Evolutionary conservation across 2,888 invertebrate species (phyloP).

Genomic region (Nipponacmea schrenckii): DNA sequence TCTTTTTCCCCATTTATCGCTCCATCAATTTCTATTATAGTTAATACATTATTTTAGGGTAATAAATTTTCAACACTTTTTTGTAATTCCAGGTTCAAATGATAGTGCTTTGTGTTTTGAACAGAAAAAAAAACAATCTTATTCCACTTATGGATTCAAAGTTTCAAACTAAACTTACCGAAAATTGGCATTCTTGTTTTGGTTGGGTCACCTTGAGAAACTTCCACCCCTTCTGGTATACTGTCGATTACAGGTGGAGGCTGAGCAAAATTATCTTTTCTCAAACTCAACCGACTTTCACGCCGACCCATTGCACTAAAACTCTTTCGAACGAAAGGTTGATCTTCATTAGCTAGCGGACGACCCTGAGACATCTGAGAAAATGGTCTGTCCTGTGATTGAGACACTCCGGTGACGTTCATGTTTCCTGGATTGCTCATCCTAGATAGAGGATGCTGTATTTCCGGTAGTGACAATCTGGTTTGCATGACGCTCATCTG

Average conservation of each 20-base stretch:
- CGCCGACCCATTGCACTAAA: constrained; percentile 44
- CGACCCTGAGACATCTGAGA: constrained; percentile 47
- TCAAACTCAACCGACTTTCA: constrained; percentile 37
- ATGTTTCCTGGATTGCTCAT: constrained; percentile 57
- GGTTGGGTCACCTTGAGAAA: constrained; percentile 57
- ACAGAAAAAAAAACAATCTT: no score
- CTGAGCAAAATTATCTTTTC: constrained; percentile 25
- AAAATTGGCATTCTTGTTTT: constrained; percentile 64
- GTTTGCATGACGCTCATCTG: constrained; percentile 39
- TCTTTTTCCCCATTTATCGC: no score
- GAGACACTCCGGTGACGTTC: constrained; percentile 59
- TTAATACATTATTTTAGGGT: no score
- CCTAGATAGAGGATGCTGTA: constrained; percentile 63
- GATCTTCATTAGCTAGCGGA: constrained; percentile 54
- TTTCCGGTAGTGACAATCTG: constrained; percentile 53
- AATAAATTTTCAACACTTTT: no score
- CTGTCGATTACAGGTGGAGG: constrained; percentile 36
- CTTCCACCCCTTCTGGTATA: constrained; percentile 65
- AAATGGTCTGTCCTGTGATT: constrained; percentile 48
- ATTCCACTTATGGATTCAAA: no score
- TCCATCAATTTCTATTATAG: no score
- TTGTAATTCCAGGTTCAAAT: no score
- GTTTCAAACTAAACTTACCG: constrained; percentile 64
- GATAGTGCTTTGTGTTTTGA: no score
- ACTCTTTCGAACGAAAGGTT: constrained; percentile 41